phyloP scores from a whole-genome alignment of 1,140 invertebrate genomes.

The Melitaea cinxia region DNA sequence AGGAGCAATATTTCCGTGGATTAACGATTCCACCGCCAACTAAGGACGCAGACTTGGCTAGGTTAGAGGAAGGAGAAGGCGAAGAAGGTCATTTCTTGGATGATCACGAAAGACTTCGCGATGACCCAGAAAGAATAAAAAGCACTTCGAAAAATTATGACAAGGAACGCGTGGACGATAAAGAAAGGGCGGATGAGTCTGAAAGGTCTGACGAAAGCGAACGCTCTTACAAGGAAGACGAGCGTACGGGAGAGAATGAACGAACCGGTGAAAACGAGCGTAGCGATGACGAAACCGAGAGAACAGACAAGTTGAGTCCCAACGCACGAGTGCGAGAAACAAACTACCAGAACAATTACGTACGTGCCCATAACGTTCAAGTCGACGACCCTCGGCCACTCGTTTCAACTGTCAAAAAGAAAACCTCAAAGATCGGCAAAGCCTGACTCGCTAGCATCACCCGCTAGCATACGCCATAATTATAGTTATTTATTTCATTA shows the following conservation, averaged over 20 bases:
- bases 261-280: constrained; percentile 47
- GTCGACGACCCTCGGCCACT: constrained; percentile 50
- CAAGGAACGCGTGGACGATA: constrained; percentile 9
- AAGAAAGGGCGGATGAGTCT: constrained; percentile 34
- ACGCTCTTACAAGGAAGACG: constrained; percentile 39
- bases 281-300: constrained; percentile 50
- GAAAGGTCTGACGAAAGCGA: constrained; percentile 38
- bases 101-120: constrained; percentile 54
- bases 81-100: constrained; percentile 55
- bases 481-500: constrained; percentile 62
- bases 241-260: constrained; percentile 48
- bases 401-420: constrained; percentile 41
- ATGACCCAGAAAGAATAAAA: constrained; percentile 43
- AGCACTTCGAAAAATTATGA: constrained; percentile 13
- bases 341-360: constrained; percentile 61
- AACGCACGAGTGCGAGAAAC: constrained; percentile 61
- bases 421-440: constrained; percentile 39
- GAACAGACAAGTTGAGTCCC: constrained; percentile 61
- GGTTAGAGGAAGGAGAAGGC: constrained; percentile 47
- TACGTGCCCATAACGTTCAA: constrained; percentile 56
- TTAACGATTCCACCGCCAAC: constrained; percentile 58
- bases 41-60: constrained; percentile 52
- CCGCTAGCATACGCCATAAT: constrained; percentile 61
- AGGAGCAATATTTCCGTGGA: constrained; percentile 55
- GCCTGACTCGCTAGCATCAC: constrained; percentile 38